Conservation (phyloP, 2,797 vertebrate species). For the Gymnothorax reevesii region DNA sequence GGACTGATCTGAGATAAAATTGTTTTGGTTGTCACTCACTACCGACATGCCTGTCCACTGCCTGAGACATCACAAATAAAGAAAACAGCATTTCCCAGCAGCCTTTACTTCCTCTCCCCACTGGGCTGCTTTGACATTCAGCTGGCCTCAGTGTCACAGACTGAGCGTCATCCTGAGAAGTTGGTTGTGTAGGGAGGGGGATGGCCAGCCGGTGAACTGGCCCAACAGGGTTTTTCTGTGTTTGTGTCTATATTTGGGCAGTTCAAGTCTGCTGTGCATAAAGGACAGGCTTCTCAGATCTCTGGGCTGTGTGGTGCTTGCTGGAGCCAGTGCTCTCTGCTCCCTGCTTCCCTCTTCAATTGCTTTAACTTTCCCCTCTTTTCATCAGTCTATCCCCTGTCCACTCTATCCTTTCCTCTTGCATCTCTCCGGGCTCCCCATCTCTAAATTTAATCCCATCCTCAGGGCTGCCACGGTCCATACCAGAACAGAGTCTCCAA, state of each 20-base stretch:
- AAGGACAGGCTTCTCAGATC: not conserved
- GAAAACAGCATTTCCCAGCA: not conserved
- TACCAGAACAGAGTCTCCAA: slow-evolving; percentile 26
- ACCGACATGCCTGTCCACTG: not conserved
- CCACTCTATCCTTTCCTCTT: not conserved
- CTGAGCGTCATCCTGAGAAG: not conserved
- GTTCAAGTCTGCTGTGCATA: not conserved
- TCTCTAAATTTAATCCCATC: slow-evolving; percentile 46
- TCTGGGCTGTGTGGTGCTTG: not conserved
- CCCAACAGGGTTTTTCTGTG: not conserved
- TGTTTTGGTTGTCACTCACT: not conserved
- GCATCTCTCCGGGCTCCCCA: slow-evolving; percentile 29
- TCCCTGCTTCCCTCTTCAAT: not conserved
- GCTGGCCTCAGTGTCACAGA: not conserved
- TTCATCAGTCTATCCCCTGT: not conserved
- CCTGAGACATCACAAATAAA: not conserved
- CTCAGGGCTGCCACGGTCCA: slow-evolving; percentile 35
- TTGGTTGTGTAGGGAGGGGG: not conserved
- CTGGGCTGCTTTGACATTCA: not conserved
- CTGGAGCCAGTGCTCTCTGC: not conserved
- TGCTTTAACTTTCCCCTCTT: not conserved
- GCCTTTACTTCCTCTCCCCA: not conserved
- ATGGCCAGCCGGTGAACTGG: not conserved
- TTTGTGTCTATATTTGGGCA: not conserved
- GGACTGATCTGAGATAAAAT: not conserved